These are phyloP conservation scores for Chloroceryle inda DNA, from an alignment of 2,797 vertebrate genomes.

Conservation along the genomic window DNA sequence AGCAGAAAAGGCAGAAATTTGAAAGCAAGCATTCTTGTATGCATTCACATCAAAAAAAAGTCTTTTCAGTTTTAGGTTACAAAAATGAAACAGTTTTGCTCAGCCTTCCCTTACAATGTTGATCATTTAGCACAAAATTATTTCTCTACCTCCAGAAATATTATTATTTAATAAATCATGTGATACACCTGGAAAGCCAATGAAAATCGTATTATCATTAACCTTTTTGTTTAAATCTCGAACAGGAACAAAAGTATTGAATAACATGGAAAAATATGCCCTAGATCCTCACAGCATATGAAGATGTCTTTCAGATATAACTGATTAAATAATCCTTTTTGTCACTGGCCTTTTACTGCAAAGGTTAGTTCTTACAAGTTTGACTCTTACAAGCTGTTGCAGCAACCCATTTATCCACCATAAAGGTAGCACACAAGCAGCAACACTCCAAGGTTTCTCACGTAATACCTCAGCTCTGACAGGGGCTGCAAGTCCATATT, in stretches of 20 bases:
- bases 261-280: background rate
- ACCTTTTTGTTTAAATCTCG: background rate
- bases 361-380: background rate
- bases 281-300: background rate
- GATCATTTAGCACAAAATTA: background rate
- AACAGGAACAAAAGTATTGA: background rate
- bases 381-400: background rate
- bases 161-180: background rate
- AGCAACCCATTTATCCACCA: background rate
- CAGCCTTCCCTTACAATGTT: background rate
- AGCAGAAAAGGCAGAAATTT: background rate
- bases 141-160: background rate
- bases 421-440: background rate
- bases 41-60: background rate
- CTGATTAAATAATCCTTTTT: background rate
- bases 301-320: background rate
- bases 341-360: background rate
- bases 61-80: background rate
- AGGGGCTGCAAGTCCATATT: background rate
- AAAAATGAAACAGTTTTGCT: background rate
- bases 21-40: background rate
- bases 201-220: background rate
- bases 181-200: background rate
- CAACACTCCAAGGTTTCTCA: background rate
- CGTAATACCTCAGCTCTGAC: background rate